A percentile compares a stretch with the other conserved stretches of the same genome.
Conservation (phyloP, 2,888 invertebrate genomes). For the Dromius quadrimaculatus region DNA sequence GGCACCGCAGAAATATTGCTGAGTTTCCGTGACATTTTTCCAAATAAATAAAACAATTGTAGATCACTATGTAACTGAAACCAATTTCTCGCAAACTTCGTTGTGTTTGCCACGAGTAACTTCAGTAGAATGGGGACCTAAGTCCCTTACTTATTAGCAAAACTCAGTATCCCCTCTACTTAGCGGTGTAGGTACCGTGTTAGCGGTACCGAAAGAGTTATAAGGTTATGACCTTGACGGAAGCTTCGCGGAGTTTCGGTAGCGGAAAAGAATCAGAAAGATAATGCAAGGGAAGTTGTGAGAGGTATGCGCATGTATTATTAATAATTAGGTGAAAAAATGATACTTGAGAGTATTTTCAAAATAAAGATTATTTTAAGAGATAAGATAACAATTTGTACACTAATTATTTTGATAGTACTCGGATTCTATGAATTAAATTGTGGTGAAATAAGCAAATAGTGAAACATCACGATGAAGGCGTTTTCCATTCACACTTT, state of each 20-base stretch:
- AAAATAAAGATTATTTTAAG: too few species aligned
- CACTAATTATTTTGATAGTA: too few species aligned
- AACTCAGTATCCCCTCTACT: slow-evolving; percentile 24
- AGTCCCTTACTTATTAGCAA: slow-evolving; percentile 37
- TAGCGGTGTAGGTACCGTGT: neutral
- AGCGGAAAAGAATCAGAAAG: too few species aligned
- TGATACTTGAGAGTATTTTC: too few species aligned
- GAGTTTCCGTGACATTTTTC: slow-evolving; percentile 46
- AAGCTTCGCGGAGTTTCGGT: neutral
- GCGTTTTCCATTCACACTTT: too few species aligned
- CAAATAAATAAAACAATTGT: neutral
- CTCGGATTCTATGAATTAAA: too few species aligned
- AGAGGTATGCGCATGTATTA: too few species aligned
- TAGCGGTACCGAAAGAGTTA: neutral
- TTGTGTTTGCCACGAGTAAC: slow-evolving; percentile 20
- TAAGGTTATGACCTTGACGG: neutral
- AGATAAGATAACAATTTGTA: too few species aligned
- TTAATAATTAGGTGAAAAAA: too few species aligned
- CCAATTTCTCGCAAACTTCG: neutral
- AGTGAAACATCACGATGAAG: too few species aligned
- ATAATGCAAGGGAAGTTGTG: too few species aligned
- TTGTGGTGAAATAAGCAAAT: too few species aligned
- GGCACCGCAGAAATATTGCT: slow-evolving; percentile 44
- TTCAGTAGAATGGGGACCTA: slow-evolving; percentile 15
- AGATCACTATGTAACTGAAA: neutral